A percentile compares a stretch with the other conserved stretches of the same genome.
These are phyloP conservation scores for Mallotus villosus DNA, from an alignment of 2,797 vertebrate genomes.

Conservation along the genomic window DNA sequence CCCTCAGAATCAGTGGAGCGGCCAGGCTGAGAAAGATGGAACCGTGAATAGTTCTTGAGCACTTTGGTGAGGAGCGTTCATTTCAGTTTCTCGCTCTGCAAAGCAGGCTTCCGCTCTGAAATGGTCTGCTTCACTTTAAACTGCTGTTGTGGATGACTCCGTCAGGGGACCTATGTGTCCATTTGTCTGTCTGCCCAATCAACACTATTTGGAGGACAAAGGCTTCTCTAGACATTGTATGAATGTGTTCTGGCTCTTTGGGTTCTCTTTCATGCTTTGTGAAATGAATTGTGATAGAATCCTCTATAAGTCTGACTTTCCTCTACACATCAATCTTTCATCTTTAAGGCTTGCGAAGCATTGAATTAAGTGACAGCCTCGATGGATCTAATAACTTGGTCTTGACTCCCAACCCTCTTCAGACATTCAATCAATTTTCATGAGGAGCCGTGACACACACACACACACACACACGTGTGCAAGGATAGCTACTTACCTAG, in stretches of 20 bases:
- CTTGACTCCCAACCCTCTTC: constrained; percentile 34
- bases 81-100: constrained; percentile 26
- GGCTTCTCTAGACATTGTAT: constrained; percentile 10
- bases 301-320: constrained; percentile 23
- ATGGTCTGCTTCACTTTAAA: constrained; percentile 17
- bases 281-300: constrained; percentile 17
- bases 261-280: constrained; percentile 26
- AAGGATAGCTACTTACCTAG: background rate
- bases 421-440: constrained; percentile 20
- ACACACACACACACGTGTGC: constrained; percentile 28
- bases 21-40: constrained; percentile 27
- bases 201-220: background rate
- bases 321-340: constrained; percentile 31
- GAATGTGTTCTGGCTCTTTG: constrained; percentile 9
- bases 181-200: background rate
- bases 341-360: constrained; percentile 36
- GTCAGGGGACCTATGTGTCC: background rate
- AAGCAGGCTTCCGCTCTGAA: constrained; percentile 28
- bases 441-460: constrained; percentile 25
- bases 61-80: constrained; percentile 23
- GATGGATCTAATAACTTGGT: constrained; percentile 19
- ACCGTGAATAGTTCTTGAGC: constrained; percentile 16
- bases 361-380: constrained; percentile 20
- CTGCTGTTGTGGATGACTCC: background rate
- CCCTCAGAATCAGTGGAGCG: constrained; percentile 25